phyloP scores from a whole-genome alignment of 1,140 invertebrate genomes.

The Brachionus sp. region DNA sequence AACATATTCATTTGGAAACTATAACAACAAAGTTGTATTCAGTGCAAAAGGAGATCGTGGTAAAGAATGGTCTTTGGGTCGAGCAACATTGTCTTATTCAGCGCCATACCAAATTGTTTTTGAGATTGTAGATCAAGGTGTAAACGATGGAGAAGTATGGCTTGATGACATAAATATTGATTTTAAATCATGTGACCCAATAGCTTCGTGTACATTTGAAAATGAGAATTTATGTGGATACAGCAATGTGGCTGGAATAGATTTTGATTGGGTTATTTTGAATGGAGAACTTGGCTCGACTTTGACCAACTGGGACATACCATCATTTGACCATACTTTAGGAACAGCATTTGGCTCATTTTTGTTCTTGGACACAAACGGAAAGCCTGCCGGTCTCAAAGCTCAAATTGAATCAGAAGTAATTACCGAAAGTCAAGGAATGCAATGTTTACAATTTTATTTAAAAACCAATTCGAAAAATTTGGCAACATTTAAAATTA shows the following conservation, averaged over 20 bases:
- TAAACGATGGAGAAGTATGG: not conserved
- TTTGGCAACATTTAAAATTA: not conserved
- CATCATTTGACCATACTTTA: conserved; percentile 48
- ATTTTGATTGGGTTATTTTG: conserved; percentile 41
- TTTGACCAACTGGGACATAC: conserved; percentile 40
- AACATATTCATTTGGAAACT: conserved; percentile 34
- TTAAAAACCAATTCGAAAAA: conserved; percentile 8
- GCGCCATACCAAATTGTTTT: conserved; percentile 30
- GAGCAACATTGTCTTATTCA: not conserved
- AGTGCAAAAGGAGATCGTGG: not conserved
- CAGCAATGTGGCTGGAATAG: not conserved
- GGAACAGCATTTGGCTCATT: not conserved
- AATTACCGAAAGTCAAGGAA: not conserved
- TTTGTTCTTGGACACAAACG: conserved; percentile 22
- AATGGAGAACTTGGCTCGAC: conserved; percentile 18
- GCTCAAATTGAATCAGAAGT: conserved; percentile 43
- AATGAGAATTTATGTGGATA: conserved; percentile 18
- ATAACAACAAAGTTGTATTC: not conserved
- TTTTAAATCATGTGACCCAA: not conserved
- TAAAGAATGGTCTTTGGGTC: not conserved
- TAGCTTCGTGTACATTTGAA: conserved; percentile 42
- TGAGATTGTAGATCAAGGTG: not conserved
- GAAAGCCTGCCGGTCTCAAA: not conserved
- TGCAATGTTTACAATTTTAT: conserved; percentile 37
- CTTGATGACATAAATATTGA: conserved; percentile 16